Conservation (phyloP, 2,113 vertebrate species). For the Ctenodactylus gundi region DNA sequence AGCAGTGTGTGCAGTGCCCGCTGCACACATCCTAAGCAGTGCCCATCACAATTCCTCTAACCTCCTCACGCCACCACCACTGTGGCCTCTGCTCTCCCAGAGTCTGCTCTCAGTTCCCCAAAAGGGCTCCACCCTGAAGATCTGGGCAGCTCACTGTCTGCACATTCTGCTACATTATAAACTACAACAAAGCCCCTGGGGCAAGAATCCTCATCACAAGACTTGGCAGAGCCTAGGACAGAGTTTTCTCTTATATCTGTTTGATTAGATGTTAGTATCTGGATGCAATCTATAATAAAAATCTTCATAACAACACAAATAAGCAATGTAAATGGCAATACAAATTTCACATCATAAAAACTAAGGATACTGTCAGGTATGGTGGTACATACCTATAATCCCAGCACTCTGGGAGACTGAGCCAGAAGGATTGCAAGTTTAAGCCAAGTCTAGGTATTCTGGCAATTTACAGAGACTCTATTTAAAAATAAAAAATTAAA, state of each 20-base stretch:
- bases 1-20: neutral
- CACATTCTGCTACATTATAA: neutral
- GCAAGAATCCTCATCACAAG: neutral
- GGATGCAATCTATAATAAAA: neutral
- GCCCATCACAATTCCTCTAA: neutral
- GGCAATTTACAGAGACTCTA: too few relatives aligned
- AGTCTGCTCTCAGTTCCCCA: neutral
- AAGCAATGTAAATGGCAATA: neutral
- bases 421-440: too few relatives aligned
- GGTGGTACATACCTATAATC: too few relatives aligned
- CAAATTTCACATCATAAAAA: neutral
- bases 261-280: neutral
- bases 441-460: too few relatives aligned
- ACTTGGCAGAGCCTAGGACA: neutral
- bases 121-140: neutral
- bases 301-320: neutral
- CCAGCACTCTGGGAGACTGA: neutral
- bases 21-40: accelerated
- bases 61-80: accelerated
- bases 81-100: neutral
- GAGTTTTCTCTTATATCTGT: neutral
- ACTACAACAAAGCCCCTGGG: neutral
- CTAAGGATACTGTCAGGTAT: too few relatives aligned
- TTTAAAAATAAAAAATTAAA: too few relatives aligned
- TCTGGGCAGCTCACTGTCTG: neutral